Evolutionary conservation across 2,797 vertebrate species (phyloP), one percentile per base, ranked within the genome.

Genomic region (Hybognathus amarus): DNA sequence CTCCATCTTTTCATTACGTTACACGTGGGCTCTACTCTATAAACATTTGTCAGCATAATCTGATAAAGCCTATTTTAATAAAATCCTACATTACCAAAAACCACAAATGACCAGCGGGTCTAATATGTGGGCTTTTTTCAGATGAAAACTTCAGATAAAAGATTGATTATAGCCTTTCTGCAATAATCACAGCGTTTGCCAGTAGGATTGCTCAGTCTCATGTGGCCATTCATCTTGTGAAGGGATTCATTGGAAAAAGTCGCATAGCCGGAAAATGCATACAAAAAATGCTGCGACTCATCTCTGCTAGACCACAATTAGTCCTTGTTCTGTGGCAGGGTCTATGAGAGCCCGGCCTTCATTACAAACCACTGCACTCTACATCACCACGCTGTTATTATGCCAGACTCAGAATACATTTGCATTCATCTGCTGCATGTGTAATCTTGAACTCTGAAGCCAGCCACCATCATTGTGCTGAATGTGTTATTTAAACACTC

Each of bases 71-170:
- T 75, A 75, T 74, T 80, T 79, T 78, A 33, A 61, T 82, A 36
- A 50, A 74, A 79, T 63, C 73, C 52, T 76, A 50, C 54, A 77
- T 77, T 70, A 83, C 30, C 74, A 40, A 30, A 77, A 70, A 69
- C 40, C 64, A 54, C 71, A 17, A 70, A 77, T 77, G 74, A 77
- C 82, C 82, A 69, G 82, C 50, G 67, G 67, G 54, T 81, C 33
- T 91, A 90, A 89, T 89, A 83, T 90, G 64, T 82, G 76, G 90
- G 90, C 64, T 64, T 79, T 33, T 64, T 89, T 87, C 84, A 88
- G 91, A 88, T 88, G 90, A 90, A 89, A 89, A 83, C 85, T 85
- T 88, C 87, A 74, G 91, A 91, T 93, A 56, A 93, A 71, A 69
- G 86, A 63, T 68, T 86, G 83, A 87, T 88, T 94, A 90, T 93